Conservation (phyloP, 2,888 invertebrate species). For the Atethmia centrago region DNA sequence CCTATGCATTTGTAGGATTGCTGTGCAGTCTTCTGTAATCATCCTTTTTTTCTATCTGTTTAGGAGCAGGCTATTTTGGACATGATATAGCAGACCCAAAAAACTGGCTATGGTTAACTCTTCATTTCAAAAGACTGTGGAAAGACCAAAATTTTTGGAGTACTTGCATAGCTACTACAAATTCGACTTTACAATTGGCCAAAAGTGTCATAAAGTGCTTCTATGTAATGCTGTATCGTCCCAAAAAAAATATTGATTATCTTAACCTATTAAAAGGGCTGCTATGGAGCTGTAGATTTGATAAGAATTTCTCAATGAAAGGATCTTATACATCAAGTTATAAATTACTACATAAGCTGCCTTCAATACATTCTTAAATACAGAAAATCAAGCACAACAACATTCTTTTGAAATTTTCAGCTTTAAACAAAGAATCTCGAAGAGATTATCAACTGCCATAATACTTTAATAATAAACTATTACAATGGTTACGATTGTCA, state of each 20-base stretch:
- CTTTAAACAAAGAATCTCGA: background rate
- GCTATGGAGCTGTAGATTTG: conserved; percentile 27
- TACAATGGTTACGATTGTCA: background rate
- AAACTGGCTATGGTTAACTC: conserved; percentile 6
- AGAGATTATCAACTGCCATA: background rate
- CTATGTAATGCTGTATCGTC: background rate
- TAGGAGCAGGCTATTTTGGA: conserved; percentile 55
- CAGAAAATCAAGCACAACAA: conserved; percentile 8
- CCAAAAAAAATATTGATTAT: conserved; percentile 24
- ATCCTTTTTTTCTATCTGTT: conserved; percentile 51
- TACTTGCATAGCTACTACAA: conserved; percentile 21
- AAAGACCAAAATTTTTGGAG: conserved; percentile 13
- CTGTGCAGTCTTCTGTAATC: conserved; percentile 33
- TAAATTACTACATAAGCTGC: too few species aligned
- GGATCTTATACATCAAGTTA: too few species aligned
- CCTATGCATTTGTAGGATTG: conserved; percentile 9
- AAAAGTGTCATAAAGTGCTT: conserved; percentile 15
- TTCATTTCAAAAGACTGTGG: conserved; percentile 17
- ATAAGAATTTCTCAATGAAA: conserved; percentile 19
- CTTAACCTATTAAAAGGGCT: conserved; percentile 2
- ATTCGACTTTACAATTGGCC: background rate
- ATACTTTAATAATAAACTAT: background rate
- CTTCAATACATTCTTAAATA: background rate
- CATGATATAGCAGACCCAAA: conserved; percentile 30
- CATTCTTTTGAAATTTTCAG: conserved; percentile 29